Conservation (phyloP, 2,797 vertebrate genomes). For the Pseudomugil tenellus region DNA sequence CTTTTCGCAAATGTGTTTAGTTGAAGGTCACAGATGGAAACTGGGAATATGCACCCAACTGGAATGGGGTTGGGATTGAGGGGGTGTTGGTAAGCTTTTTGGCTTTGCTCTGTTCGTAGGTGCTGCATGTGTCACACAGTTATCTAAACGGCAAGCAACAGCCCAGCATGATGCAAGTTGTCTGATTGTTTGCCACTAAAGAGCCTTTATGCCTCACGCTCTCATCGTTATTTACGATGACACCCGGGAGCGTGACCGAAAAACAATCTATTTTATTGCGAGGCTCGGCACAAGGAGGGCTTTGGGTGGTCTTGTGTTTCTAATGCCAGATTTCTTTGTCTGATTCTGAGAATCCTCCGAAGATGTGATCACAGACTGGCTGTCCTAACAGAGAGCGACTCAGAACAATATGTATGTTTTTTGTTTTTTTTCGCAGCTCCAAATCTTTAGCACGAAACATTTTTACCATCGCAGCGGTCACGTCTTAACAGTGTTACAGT, state of each 20-base stretch:
- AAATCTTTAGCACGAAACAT: constrained; percentile 28
- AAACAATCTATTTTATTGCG: constrained; percentile 38
- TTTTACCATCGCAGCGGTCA: constrained; percentile 30
- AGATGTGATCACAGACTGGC: constrained; percentile 63
- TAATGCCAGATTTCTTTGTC: constrained; percentile 51
- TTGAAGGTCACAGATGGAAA: constrained; percentile 52
- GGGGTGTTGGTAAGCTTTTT: constrained; percentile 53
- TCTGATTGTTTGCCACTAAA: constrained; percentile 38
- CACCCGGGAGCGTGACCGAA: constrained; percentile 60
- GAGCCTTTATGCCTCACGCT: constrained; percentile 35
- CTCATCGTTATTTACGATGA: constrained; percentile 57
- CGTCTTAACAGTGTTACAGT: constrained; percentile 40
- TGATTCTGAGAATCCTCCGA: constrained; percentile 64
- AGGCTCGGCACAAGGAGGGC: constrained; percentile 37
- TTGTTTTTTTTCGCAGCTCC: constrained; percentile 34
- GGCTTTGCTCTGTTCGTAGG: constrained; percentile 59
- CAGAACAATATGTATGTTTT: constrained; percentile 44
- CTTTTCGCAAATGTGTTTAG: constrained; percentile 56
- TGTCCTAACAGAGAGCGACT: constrained; percentile 43
- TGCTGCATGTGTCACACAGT: constrained; percentile 67
- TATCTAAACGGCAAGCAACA: constrained; percentile 73
- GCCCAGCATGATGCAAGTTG: constrained; percentile 50
- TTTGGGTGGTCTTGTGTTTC: constrained; percentile 72
- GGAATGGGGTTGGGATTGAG: constrained; percentile 10
- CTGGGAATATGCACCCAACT: constrained; percentile 43